Evolutionary conservation across 2,113 vertebrate genomes (phyloP).

Genomic region (Dryoscopus gambensis): DNA sequence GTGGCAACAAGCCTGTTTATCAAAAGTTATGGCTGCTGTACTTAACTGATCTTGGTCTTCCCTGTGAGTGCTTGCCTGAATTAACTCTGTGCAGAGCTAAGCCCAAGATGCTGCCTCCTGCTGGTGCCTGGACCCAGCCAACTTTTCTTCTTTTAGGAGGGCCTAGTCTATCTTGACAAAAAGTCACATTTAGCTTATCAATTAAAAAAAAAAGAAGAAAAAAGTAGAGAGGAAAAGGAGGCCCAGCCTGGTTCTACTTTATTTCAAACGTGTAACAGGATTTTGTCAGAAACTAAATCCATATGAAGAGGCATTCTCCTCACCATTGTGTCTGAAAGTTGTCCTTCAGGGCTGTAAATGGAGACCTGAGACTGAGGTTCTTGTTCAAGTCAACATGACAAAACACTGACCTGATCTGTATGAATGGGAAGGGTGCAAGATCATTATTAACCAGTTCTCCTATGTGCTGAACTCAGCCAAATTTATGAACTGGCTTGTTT

Average conservation of each 20-base stretch:
- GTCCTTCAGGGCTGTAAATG: background rate
- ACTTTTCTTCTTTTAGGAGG: background rate
- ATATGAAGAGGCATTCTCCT: background rate
- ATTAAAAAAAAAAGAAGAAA: background rate
- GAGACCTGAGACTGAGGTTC: background rate
- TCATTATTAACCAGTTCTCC: background rate
- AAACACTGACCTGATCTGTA: background rate
- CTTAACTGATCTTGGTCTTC: background rate
- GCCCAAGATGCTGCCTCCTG: background rate
- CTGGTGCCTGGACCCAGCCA: accelerated
- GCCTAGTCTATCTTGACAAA: background rate
- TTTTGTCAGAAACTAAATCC: background rate
- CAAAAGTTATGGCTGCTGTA: background rate
- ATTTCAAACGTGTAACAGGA: background rate
- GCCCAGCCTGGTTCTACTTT: background rate
- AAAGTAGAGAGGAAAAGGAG: background rate
- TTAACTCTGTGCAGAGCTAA: background rate
- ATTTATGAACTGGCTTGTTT: background rate
- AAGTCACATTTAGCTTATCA: background rate
- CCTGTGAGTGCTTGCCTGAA: background rate
- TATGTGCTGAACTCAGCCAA: background rate
- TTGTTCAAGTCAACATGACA: background rate
- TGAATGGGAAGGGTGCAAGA: background rate
- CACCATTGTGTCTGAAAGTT: background rate
- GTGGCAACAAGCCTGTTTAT: background rate